A percentile compares a stretch with the other conserved stretches of the same genome.
Conservation (phyloP, 2,888 invertebrate genomes). For the Dynastes grantii region DNA sequence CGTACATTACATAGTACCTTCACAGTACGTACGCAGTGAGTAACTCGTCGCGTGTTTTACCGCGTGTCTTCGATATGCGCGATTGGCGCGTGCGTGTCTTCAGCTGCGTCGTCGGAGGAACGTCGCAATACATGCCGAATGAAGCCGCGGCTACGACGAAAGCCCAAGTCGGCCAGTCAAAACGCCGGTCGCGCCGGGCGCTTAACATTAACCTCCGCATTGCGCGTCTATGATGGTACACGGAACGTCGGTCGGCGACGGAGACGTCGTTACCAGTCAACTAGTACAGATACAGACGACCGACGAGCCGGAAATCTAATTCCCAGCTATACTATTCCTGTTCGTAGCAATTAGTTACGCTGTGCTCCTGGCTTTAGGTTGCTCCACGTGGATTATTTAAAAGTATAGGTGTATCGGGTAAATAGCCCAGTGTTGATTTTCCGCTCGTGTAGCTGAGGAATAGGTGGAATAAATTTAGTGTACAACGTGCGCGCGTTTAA, state of each 20-base stretch:
- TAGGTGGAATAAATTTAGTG: too few relatives aligned
- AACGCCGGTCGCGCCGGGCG: slow-evolving; percentile 34
- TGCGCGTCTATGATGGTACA: background rate
- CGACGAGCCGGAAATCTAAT: slow-evolving; percentile 43
- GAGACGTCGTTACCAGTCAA: slow-evolving; percentile 5
- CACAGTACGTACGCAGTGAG: too few relatives aligned
- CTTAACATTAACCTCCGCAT: slow-evolving; percentile 30
- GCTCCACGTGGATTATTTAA: background rate
- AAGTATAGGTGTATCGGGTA: too few relatives aligned
- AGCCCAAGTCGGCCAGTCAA: slow-evolving; percentile 42
- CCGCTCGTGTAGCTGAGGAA: too few relatives aligned
- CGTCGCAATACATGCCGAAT: background rate
- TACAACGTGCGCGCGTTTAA: too few relatives aligned
- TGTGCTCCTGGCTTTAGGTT: slow-evolving; percentile 2
- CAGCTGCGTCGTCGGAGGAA: slow-evolving; percentile 12
- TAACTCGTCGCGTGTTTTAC: slow-evolving; percentile 22
- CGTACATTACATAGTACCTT: too few relatives aligned
- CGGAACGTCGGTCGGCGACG: slow-evolving; percentile 23
- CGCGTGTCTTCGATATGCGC: slow-evolving; percentile 41
- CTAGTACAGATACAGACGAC: background rate
- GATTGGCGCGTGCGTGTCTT: slow-evolving; percentile 47
- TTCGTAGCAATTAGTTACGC: slow-evolving; percentile 27
- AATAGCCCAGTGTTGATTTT: too few relatives aligned
- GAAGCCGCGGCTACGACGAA: slow-evolving; percentile 23
- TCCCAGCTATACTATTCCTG: slow-evolving; percentile 33